phyloP scores from a whole-genome alignment of 2,113 vertebrate species.

The Eubucco bourcierii region DNA sequence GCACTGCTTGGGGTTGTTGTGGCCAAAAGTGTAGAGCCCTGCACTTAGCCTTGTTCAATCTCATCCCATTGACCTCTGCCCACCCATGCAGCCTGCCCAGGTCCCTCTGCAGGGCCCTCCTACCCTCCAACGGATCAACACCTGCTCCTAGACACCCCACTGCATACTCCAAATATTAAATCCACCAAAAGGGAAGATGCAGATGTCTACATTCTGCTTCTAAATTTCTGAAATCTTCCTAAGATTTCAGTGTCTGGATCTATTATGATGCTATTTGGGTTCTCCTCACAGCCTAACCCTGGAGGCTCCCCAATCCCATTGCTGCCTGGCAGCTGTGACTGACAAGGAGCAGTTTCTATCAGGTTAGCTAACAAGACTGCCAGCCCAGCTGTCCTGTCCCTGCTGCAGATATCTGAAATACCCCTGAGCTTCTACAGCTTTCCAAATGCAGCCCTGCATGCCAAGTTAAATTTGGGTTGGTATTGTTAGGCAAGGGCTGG shows the following conservation, averaged over 20 bases:
- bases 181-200: background rate
- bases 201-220: background rate
- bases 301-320: background rate
- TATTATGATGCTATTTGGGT: background rate
- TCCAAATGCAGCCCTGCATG: background rate
- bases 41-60: too few relatives aligned
- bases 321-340: background rate
- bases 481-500: background rate
- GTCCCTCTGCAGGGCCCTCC: too few relatives aligned
- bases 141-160: background rate
- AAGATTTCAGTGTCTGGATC: background rate
- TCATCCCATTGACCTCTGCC: too few relatives aligned
- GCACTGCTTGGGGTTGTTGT: too few relatives aligned
- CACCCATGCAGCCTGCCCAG: too few relatives aligned
- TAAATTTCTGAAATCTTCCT: background rate
- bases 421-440: background rate
- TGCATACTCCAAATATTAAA: background rate
- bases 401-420: background rate
- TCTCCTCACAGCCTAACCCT: background rate
- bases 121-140: too few relatives aligned
- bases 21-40: too few relatives aligned
- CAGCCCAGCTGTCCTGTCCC: background rate
- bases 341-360: background rate
- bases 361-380: background rate
- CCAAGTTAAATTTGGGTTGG: background rate